Evolutionary conservation across 2,113 vertebrate species (phyloP).

Genomic region (Laticauda laticaudata): DNA sequence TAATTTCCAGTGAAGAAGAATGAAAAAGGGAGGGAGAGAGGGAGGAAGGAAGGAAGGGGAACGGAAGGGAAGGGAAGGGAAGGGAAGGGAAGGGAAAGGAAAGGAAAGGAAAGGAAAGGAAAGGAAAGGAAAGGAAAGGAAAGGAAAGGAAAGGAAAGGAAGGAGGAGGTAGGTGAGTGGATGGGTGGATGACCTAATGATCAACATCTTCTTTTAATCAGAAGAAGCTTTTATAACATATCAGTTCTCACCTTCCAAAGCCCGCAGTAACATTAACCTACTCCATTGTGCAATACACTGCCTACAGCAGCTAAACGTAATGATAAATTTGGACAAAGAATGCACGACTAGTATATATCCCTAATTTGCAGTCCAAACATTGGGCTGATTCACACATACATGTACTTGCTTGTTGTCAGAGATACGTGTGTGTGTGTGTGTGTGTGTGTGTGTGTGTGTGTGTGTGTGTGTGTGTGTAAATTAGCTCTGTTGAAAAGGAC

Average conservation of each 20-base stretch:
- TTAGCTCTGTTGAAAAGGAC: background rate
- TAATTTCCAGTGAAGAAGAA: slow-evolving; percentile 60
- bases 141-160: background rate
- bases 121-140: background rate
- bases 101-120: too few species aligned
- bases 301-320: background rate
- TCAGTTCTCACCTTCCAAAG: slow-evolving; percentile 71
- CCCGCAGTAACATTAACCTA: slow-evolving; percentile 72
- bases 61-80: background rate
- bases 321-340: slow-evolving; percentile 10
- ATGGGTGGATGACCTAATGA: slow-evolving; percentile 74
- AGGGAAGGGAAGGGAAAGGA: background rate
- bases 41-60: background rate
- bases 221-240: slow-evolving; percentile 75
- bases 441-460: too few species aligned
- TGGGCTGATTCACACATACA: background rate
- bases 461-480: background rate
- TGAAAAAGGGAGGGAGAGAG: background rate
- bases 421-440: background rate
- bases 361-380: background rate
- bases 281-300: background rate
- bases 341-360: background rate
- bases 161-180: slow-evolving; percentile 55
- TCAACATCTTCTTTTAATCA: slow-evolving; percentile 81
- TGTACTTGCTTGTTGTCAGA: too few species aligned